phyloP scores from a whole-genome alignment of 1,140 invertebrate species.

The Meloidogyne chitwoodi region DNA sequence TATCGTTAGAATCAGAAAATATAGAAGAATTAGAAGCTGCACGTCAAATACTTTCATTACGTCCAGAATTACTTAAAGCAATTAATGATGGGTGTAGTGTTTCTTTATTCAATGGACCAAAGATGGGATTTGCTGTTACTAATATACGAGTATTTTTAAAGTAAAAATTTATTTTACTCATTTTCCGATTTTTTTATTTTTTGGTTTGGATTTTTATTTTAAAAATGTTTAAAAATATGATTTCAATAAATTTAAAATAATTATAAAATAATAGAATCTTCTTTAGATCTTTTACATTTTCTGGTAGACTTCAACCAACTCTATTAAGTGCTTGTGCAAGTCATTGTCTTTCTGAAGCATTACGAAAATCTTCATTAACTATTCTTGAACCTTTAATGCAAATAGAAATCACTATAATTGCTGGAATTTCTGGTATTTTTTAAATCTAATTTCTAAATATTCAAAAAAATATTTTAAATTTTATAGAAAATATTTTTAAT shows the following conservation, averaged over 20 bases:
- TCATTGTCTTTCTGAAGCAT: constrained; percentile 21
- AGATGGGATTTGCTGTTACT: constrained; percentile 67
- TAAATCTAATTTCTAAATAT: no score
- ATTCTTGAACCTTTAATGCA: constrained; percentile 26
- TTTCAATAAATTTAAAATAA: neutral
- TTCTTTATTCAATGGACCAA: constrained; percentile 63
- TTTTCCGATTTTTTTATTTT: no score
- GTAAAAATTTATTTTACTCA: constrained; percentile 16
- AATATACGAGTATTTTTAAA: constrained; percentile 74
- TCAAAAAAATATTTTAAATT: no score
- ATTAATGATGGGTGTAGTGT: constrained; percentile 63
- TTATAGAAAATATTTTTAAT: no score
- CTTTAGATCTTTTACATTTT: constrained; percentile 19
- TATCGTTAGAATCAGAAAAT: constrained; percentile 32
- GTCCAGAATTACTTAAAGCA: constrained; percentile 61
- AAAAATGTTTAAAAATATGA: neutral
- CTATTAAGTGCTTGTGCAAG: constrained; percentile 28
- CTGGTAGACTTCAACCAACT: constrained; percentile 4
- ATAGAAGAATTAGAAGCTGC: constrained; percentile 22
- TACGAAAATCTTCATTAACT: neutral
- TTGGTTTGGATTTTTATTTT: neutral
- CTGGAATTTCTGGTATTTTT: neutral
- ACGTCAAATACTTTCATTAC: constrained; percentile 26
- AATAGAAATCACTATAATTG: constrained; percentile 15
- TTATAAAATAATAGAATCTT: neutral